Percentiles rank a stretch among this genome's conserved stretches.
These are phyloP conservation scores for Crenuchus spilurus DNA, from an alignment of 2,797 vertebrate species.

Conservation along the genomic window DNA sequence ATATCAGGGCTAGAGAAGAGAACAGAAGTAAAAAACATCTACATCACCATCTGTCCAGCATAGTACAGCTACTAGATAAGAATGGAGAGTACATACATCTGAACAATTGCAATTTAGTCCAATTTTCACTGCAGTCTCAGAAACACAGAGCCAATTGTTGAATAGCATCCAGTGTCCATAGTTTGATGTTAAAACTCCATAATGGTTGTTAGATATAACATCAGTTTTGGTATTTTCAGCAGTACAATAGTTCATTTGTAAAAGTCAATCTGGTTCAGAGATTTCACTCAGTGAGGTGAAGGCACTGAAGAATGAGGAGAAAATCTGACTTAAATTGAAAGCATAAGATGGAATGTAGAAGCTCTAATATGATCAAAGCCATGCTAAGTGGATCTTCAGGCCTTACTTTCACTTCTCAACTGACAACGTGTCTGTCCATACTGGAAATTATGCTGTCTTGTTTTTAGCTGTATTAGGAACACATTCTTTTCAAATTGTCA, in stretches of 20 bases:
- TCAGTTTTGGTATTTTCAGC: constrained; percentile 7
- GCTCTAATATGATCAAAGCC: constrained; percentile 81
- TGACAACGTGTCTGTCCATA: constrained; percentile 73
- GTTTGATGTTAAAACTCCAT: constrained; percentile 20
- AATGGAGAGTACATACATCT: neutral
- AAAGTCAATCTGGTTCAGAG: constrained; percentile 18
- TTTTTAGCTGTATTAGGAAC: constrained; percentile 60
- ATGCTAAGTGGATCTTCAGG: constrained; percentile 79
- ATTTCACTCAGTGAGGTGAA: constrained; percentile 65
- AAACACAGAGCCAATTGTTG: neutral
- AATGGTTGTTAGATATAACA: constrained; percentile 3
- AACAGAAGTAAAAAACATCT: neutral
- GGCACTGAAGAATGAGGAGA: constrained; percentile 71
- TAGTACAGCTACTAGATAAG: neutral
- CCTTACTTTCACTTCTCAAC: constrained; percentile 74
- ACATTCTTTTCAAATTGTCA: constrained; percentile 7
- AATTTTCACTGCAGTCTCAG: neutral
- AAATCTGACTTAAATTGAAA: constrained; percentile 74
- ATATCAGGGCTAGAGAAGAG: neutral
- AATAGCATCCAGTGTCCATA: neutral
- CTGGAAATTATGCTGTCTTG: constrained; percentile 72
- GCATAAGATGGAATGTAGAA: constrained; percentile 64
- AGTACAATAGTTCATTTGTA: constrained; percentile 9
- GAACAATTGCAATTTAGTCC: neutral
- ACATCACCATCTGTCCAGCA: neutral